These are phyloP conservation scores for Beaufortia kweichowensis DNA, from an alignment of 2,113 vertebrate genomes.

Conservation along the genomic window DNA sequence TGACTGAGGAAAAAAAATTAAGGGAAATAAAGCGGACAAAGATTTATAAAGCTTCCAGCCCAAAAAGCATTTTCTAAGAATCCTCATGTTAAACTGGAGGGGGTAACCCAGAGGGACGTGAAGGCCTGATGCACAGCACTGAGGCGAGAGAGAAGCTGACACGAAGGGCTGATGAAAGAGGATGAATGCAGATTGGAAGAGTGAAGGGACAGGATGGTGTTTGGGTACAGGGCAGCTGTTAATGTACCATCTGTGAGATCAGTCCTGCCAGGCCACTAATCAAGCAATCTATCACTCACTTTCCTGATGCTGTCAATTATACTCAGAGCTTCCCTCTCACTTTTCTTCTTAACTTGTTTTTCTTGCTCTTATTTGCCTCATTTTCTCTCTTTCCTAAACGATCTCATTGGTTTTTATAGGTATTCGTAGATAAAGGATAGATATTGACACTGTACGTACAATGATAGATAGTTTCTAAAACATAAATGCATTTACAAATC, in stretches of 20 bases:
- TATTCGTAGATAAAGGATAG: too few relatives aligned
- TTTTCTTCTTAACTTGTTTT: neutral
- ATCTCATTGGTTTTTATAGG: too few relatives aligned
- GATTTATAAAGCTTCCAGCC: neutral
- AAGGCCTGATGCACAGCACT: neutral
- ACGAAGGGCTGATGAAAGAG: conserved; percentile 19
- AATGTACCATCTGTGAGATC: conserved; percentile 76
- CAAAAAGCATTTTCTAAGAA: conserved; percentile 6
- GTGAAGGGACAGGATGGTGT: neutral
- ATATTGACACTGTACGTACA: too few relatives aligned
- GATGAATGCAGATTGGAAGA: conserved; percentile 29
- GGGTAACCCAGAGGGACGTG: neutral
- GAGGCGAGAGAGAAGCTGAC: conserved; percentile 38
- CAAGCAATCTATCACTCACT: conserved; percentile 86
- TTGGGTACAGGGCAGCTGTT: conserved; percentile 63
- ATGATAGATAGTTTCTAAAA: too few relatives aligned
- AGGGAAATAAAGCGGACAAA: neutral
- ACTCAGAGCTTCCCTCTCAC: neutral
- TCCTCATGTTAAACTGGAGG: neutral
- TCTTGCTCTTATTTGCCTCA: neutral
- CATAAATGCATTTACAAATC: too few relatives aligned
- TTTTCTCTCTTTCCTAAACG: neutral
- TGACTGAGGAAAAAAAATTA: neutral
- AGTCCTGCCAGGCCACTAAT: conserved; percentile 79
- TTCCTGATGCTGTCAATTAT: conserved; percentile 82